phyloP scores from a whole-genome alignment of 2,113 vertebrate genomes.

The Sus scrofa region DNA sequence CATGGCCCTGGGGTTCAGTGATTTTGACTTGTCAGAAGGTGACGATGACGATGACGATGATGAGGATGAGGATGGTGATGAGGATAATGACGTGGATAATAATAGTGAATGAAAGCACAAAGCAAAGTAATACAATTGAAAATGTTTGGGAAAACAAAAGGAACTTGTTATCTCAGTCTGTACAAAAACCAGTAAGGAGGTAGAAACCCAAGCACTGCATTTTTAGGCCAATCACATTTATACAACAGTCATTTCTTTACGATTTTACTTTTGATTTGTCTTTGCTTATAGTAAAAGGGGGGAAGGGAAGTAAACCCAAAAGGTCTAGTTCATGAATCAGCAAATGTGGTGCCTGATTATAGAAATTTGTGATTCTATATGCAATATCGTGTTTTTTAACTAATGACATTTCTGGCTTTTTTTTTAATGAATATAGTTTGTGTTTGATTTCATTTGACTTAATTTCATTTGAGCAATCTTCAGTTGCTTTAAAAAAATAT shows the following conservation, averaged over 20 bases:
- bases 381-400: slow-evolving; percentile 72
- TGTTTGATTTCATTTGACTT: slow-evolving; percentile 74
- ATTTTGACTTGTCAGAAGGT: slow-evolving; percentile 92
- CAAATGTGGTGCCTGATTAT: slow-evolving; percentile 86
- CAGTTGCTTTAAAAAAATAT: slow-evolving; percentile 68
- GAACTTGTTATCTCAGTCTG: slow-evolving; percentile 86
- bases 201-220: slow-evolving; percentile 49
- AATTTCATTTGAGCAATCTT: slow-evolving; percentile 41
- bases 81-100: slow-evolving; percentile 89
- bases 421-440: slow-evolving; percentile 70
- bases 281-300: slow-evolving; percentile 81
- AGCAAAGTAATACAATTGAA: slow-evolving; percentile 81
- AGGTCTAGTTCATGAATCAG: slow-evolving; percentile 73
- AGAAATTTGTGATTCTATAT: slow-evolving; percentile 83
- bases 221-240: slow-evolving; percentile 82
- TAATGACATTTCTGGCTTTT: slow-evolving; percentile 72
- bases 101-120: slow-evolving; percentile 89
- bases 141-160: slow-evolving; percentile 76
- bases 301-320: slow-evolving; percentile 58
- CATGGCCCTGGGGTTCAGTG: slow-evolving; percentile 94
- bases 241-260: slow-evolving; percentile 79
- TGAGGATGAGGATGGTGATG: slow-evolving; percentile 86
- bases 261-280: slow-evolving; percentile 77
- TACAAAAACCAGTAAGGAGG: slow-evolving; percentile 85
- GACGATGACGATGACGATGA: slow-evolving; percentile 86